Evolutionary conservation across 2,797 vertebrate genomes (phyloP).

Genomic region (Salmo trutta): DNA sequence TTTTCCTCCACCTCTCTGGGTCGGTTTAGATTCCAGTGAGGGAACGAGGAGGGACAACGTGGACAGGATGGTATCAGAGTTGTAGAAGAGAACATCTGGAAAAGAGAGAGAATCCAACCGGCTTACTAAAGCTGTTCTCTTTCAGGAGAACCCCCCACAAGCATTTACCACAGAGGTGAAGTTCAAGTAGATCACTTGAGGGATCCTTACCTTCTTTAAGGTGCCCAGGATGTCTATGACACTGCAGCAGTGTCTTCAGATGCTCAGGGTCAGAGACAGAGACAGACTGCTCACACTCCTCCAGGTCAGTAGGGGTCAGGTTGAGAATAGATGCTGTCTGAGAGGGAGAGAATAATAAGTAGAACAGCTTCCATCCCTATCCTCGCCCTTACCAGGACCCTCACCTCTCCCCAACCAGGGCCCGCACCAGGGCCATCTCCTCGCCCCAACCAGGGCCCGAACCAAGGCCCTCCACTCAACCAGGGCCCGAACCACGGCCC

Average conservation of each 20-base stretch:
- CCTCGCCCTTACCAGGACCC: too few species aligned
- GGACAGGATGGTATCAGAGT: not conserved
- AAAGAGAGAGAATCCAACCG: not conserved
- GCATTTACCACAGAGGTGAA: too few species aligned
- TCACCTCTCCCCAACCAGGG: too few species aligned
- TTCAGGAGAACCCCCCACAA: too few species aligned
- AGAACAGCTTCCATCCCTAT: too few species aligned
- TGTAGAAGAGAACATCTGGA: not conserved
- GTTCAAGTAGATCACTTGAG: too few species aligned
- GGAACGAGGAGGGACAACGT: not conserved
- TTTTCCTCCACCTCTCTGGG: not conserved
- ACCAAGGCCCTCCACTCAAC: too few species aligned
- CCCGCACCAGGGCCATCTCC: too few species aligned
- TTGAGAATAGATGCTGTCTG: conserved; percentile 32
- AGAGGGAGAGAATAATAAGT: not conserved
- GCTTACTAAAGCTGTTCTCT: too few species aligned
- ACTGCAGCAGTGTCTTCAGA: conserved; percentile 18
- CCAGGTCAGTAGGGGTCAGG: conserved; percentile 14
- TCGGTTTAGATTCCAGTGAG: not conserved
- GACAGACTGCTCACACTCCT: conserved; percentile 37
- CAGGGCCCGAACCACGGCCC: too few species aligned
- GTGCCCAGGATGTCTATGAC: conserved; percentile 18
- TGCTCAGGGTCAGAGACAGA: conserved; percentile 30
- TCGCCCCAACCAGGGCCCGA: too few species aligned
- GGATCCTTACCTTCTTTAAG: not conserved